Base-by-base conservation (phyloP, 2,797 vertebrate genomes). In the Sebastes jordani region DNA sequence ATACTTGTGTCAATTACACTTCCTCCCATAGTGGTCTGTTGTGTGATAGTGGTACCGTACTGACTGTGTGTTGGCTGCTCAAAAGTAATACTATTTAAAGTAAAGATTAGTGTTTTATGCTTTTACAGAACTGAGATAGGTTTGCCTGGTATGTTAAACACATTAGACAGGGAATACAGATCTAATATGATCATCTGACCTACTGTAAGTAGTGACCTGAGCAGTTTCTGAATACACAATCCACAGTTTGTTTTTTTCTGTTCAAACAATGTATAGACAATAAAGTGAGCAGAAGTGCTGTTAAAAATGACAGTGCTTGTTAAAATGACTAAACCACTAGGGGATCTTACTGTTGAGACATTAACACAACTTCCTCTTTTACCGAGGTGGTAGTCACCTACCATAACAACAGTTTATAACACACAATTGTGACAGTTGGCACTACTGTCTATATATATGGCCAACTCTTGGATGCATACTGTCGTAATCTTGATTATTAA, bases 301-400 rank as follows among this genome's bases (percentile, higher is more conserved):
- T 16, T 75, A 10, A 77, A 75, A 80, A 65, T 52, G 23, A 54
- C 4, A 16, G 9, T 22, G 16, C 27, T 64, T 58, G 61, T 73
- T 25, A 54, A 27, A 65, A 34, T 60, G 9, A 63, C 22, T 46
- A 5, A 59, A 25, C 52, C 23, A n/a, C 32, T 18, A 3, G 7
- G n/a, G 13, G 16, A 75, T 30, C 55, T 72, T 27, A 36, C 22
- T 46, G 32, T 64, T 2, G 6, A 72, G 62, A 13, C 20, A 30
- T 36, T 7, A 22, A 63, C 20, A 16, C 2, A 76, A 71, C 78
- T 92, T 90, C 81, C 87, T 87, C 63, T 81, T 87, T 83, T 36
- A 56, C 49, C 1, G n/a, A 76, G 63, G 46, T 61, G 8, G 27
- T 32, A 68, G n/a, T 62, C 32, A 59, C 27, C 56, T 27, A 23